These are phyloP conservation scores for Porphyrio hochstetteri DNA, from an alignment of 2,113 vertebrate genomes.

Conservation along the genomic window DNA sequence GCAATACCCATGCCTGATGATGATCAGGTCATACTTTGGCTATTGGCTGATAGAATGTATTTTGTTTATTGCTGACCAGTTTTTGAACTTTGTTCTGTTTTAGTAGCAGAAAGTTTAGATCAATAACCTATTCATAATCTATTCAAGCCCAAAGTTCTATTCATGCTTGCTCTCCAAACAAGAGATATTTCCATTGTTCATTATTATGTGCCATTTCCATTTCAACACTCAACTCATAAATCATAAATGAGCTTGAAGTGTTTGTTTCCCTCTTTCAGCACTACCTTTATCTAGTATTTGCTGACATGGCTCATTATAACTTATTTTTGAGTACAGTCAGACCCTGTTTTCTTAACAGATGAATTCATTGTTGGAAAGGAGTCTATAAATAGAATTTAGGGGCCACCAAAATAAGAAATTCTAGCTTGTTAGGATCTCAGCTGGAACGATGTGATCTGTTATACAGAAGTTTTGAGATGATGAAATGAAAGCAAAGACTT, in stretches of 20 bases:
- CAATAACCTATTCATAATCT: slow-evolving; percentile 50
- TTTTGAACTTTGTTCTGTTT: background rate
- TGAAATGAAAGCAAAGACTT: background rate
- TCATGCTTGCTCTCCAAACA: background rate
- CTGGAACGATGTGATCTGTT: slow-evolving; percentile 7
- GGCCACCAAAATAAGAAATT: slow-evolving; percentile 50
- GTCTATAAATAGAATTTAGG: slow-evolving; percentile 75
- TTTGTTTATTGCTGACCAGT: background rate
- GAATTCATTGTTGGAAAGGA: slow-evolving; percentile 57
- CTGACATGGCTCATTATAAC: slow-evolving; percentile 49
- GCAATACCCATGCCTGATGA: background rate
- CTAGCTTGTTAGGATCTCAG: slow-evolving; percentile 7
- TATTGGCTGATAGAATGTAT: background rate
- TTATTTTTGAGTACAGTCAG: slow-evolving; percentile 49
- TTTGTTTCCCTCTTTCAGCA: slow-evolving; percentile 59
- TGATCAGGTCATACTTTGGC: background rate
- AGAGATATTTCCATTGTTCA: slow-evolving; percentile 45
- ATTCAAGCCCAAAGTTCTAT: slow-evolving; percentile 12
- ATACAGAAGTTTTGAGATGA: background rate
- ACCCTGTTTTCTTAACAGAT: slow-evolving; percentile 55
- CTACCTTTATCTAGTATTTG: slow-evolving; percentile 42
- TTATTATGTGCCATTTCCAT: slow-evolving; percentile 13
- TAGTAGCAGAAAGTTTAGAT: background rate
- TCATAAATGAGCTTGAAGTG: slow-evolving; percentile 66
- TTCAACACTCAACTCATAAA: slow-evolving; percentile 58